These are phyloP conservation scores for Tipula helvola DNA, from an alignment of 2,888 invertebrate species.

Conservation along the genomic window DNA sequence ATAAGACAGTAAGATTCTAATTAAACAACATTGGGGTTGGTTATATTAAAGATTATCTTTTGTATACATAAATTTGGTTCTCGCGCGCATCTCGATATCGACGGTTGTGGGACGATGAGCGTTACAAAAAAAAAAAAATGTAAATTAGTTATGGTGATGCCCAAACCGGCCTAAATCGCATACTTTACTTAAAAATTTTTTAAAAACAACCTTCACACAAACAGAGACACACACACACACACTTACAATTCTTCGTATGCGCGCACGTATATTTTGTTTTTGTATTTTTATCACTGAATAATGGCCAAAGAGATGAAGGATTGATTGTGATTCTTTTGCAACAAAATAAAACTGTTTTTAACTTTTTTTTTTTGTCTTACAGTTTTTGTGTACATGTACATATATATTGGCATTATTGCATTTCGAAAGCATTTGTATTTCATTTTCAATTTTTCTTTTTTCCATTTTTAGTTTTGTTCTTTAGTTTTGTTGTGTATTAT, in stretches of 20 bases:
- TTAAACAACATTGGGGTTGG: not conserved
- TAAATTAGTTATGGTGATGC: not conserved
- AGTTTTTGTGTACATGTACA: not conserved
- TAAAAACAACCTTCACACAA: not conserved
- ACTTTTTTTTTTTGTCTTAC: not conserved
- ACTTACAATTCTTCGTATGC: constrained; percentile 18
- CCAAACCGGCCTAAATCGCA: not conserved
- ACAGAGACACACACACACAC: not conserved
- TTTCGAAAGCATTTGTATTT: not conserved
- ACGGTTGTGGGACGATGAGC: not conserved
- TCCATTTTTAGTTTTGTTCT: not conserved
- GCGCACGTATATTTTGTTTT: constrained; percentile 22
- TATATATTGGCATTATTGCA: not conserved
- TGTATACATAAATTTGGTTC: not conserved
- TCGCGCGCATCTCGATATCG: not conserved
- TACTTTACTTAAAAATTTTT: not conserved
- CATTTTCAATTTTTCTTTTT: not conserved
- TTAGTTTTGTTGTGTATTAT: not conserved
- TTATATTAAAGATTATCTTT: not conserved
- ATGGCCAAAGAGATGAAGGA: constrained; percentile 10
- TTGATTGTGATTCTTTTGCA: constrained; percentile 6
- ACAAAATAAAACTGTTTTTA: not conserved
- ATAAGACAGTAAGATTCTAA: not conserved
- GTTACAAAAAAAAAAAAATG: not conserved
- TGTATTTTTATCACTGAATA: constrained; percentile 10